Evolutionary conservation across 2,113 vertebrate species (phyloP).

Genomic region (Picathartes gymnocephalus): DNA sequence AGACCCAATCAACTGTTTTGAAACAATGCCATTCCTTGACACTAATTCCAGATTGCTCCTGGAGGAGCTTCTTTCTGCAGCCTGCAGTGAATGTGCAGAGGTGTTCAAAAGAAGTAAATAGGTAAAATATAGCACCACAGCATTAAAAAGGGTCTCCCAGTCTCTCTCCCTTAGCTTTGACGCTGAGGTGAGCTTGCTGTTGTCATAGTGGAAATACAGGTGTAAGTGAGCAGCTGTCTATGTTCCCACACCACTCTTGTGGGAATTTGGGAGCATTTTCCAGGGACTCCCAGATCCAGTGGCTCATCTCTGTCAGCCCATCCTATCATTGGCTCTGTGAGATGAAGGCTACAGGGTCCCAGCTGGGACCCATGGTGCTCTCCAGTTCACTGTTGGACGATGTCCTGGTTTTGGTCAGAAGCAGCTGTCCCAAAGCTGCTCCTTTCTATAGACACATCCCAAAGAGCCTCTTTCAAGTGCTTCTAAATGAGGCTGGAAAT

Average conservation of each 20-base stretch:
- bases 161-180: neutral
- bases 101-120: neutral
- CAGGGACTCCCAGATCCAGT: neutral
- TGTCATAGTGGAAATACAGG: neutral
- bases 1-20: neutral
- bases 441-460: neutral
- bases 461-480: neutral
- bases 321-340: neutral
- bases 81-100: rapidly evolving
- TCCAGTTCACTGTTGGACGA: rapidly evolving
- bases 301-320: neutral
- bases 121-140: neutral
- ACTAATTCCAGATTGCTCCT: neutral
- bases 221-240: too few species aligned
- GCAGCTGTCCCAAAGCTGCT: neutral
- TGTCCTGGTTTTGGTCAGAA: neutral
- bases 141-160: neutral
- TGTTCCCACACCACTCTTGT: neutral
- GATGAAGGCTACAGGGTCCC: neutral
- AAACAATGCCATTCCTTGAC: neutral
- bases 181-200: neutral
- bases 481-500: neutral
- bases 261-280: neutral
- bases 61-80: neutral
- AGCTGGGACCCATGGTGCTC: neutral